phyloP scores from a whole-genome alignment of 2,797 vertebrate species.

The Rhabdomys pumilio region DNA sequence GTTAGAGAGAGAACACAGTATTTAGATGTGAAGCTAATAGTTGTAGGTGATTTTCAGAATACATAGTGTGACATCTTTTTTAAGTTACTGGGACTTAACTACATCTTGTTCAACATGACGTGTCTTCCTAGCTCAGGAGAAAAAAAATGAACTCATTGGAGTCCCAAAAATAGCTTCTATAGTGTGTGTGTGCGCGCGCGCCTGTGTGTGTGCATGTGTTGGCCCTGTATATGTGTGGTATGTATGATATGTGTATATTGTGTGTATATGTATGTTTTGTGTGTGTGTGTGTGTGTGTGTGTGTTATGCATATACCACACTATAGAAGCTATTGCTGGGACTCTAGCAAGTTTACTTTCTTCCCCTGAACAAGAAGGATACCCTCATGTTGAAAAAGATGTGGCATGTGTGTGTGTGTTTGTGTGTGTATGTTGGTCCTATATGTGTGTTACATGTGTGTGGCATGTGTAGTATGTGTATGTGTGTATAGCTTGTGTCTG shows the following conservation, averaged over 20 bases:
- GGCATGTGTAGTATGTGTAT: too few species aligned
- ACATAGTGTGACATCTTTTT: not conserved
- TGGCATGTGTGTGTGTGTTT: too few species aligned
- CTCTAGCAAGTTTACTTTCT: too few species aligned
- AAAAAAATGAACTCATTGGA: constrained; percentile 54
- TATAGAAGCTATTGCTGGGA: too few species aligned
- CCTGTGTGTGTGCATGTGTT: not conserved
- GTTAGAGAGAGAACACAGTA: not conserved
- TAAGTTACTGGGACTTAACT: constrained; percentile 29
- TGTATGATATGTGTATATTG: too few species aligned
- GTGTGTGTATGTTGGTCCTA: too few species aligned
- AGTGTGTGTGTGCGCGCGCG: not conserved
- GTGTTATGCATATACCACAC: too few species aligned
- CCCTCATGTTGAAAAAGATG: too few species aligned
- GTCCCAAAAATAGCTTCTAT: not conserved
- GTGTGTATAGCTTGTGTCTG: too few species aligned
- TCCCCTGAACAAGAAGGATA: too few species aligned
- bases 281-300: not conserved
- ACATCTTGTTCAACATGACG: not conserved
- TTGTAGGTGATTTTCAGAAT: constrained; percentile 22
- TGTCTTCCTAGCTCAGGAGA: constrained; percentile 6
- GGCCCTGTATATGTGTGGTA: not conserved
- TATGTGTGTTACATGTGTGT: too few species aligned
- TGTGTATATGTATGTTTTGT: not conserved
- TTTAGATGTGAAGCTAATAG: not conserved